phyloP scores from a whole-genome alignment of 2,888 invertebrate genomes.

The Heliconius aoede region DNA sequence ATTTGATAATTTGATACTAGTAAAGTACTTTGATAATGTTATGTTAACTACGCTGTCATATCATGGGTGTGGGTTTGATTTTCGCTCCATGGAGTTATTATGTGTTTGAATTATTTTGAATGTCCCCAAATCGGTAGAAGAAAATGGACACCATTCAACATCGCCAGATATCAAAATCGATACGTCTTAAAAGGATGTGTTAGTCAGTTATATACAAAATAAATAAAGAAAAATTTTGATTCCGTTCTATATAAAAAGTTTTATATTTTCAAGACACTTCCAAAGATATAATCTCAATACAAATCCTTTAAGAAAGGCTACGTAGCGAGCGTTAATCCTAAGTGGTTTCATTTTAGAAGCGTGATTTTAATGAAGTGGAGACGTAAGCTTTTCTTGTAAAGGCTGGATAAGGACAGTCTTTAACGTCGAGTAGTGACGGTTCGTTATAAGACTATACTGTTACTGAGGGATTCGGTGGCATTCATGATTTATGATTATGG shows the following conservation, averaged over 20 bases:
- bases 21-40: not conserved
- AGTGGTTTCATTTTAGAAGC: slow-evolving; percentile 36
- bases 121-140: too few species aligned
- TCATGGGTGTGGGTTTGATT: not conserved
- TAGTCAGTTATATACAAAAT: not conserved
- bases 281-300: slow-evolving; percentile 17
- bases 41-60: not conserved
- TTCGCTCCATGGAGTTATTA: not conserved
- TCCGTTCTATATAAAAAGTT: not conserved
- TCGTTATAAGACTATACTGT: slow-evolving; percentile 10
- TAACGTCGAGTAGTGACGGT: not conserved
- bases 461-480: too few species aligned
- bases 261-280: not conserved
- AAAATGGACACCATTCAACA: too few species aligned
- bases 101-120: too few species aligned
- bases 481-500: too few species aligned
- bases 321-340: slow-evolving; percentile 34
- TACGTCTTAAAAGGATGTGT: too few species aligned
- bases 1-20: not conserved
- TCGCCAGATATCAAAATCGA: too few species aligned
- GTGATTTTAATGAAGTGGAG: slow-evolving; percentile 39
- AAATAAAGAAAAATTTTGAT: not conserved
- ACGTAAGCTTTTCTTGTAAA: slow-evolving; percentile 30
- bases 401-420: slow-evolving; percentile 26
- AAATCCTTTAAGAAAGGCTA: slow-evolving; percentile 24